These are phyloP conservation scores for Plutella xylostella DNA, from an alignment of 2,888 invertebrate species.

Conservation along the genomic window DNA sequence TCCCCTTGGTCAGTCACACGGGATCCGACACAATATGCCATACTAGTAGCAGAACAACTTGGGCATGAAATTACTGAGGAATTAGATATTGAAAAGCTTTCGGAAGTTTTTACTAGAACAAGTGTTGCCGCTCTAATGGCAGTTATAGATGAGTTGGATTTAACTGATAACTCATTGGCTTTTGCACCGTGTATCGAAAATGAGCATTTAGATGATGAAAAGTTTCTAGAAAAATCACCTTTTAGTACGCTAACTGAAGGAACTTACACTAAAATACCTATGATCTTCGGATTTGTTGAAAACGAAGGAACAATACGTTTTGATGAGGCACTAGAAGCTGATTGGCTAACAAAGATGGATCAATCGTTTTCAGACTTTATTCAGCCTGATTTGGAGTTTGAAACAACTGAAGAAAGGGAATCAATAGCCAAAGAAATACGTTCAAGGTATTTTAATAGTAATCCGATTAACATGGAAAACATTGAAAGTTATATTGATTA, in stretches of 20 bases:
- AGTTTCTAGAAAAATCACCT: constrained; percentile 43
- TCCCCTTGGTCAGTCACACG: constrained; percentile 57
- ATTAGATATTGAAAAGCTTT: constrained; percentile 33
- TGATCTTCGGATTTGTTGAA: constrained; percentile 50
- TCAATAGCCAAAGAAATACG: constrained; percentile 30
- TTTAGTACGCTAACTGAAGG: constrained; percentile 31
- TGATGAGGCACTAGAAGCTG: constrained; percentile 30
- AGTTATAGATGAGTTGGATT: constrained; percentile 44
- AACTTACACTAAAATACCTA: constrained; percentile 39
- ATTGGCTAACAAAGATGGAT: constrained; percentile 48
- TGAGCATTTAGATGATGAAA: constrained; percentile 26
- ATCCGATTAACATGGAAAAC: constrained; percentile 23
- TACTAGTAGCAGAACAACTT: constrained; percentile 44
- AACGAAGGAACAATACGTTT: constrained; percentile 51
- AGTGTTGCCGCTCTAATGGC: constrained; percentile 45
- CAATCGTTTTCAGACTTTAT: constrained; percentile 39
- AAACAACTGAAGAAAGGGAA: constrained; percentile 25
- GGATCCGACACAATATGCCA: constrained; percentile 43
- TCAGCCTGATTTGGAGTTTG: constrained; percentile 44
- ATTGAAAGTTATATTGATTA: constrained; percentile 36
- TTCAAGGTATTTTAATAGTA: constrained; percentile 34
- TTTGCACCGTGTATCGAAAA: constrained; percentile 57
- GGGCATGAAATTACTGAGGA: constrained; percentile 40
- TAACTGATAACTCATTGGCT: constrained; percentile 47
- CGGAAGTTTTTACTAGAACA: constrained; percentile 37